These are phyloP conservation scores for Uromys caudimaculatus DNA, from an alignment of 2,797 vertebrate species.

Conservation along the genomic window DNA sequence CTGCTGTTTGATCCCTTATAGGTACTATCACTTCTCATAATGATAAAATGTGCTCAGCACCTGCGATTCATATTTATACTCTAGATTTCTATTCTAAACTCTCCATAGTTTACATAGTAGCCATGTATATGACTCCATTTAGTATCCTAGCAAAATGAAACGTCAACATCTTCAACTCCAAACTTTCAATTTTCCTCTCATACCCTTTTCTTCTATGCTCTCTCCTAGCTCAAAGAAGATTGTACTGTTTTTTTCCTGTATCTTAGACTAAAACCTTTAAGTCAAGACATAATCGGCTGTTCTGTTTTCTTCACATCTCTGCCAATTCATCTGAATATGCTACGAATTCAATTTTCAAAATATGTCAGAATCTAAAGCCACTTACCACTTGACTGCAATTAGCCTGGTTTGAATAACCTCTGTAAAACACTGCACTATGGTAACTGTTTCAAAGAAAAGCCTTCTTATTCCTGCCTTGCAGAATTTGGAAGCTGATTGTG, in stretches of 20 bases:
- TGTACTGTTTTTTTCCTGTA: neutral
- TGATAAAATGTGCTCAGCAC: neutral
- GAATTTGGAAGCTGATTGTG: neutral
- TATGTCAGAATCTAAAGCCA: neutral
- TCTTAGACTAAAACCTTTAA: neutral
- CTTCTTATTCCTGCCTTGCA: neutral
- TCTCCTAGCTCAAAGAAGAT: neutral
- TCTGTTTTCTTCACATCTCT: neutral
- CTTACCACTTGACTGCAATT: neutral
- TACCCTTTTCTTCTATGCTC: neutral
- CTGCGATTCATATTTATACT: neutral
- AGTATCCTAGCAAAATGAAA: neutral
- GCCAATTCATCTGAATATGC: neutral
- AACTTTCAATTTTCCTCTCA: neutral
- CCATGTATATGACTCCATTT: neutral
- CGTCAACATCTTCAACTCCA: neutral
- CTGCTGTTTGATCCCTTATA: neutral
- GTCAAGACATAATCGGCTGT: neutral
- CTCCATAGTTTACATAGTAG: neutral
- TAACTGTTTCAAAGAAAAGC: neutral
- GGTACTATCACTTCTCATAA: neutral
- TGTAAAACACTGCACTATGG: neutral
- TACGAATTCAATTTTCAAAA: neutral
- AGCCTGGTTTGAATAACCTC: neutral
- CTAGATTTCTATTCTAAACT: neutral